Evolutionary conservation across 2,888 invertebrate genomes (phyloP).

Genomic region (Cetonia aurata): DNA sequence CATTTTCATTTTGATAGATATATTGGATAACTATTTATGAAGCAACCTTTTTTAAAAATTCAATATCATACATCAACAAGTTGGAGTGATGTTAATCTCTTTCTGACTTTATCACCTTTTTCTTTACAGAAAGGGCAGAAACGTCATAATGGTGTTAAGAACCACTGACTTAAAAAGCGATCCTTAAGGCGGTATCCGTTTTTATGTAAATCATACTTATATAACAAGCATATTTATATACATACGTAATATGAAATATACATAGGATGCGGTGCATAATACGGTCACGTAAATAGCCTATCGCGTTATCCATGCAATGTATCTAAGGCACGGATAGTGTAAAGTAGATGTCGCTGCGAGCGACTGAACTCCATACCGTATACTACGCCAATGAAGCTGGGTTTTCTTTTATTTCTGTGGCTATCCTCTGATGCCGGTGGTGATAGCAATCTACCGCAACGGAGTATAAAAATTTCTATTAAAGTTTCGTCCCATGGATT

Average conservation of each 20-base stretch:
- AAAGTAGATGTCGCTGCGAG: neutral
- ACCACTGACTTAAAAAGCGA: slow-evolving; percentile 19
- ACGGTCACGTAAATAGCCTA: slow-evolving; percentile 32
- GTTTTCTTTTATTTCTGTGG: slow-evolving; percentile 29
- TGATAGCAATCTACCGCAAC: slow-evolving; percentile 16
- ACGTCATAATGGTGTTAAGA: neutral
- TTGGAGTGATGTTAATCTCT: no score
- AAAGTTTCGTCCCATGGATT: slow-evolving; percentile 21
- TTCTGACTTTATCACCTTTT: no score
- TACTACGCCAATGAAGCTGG: slow-evolving; percentile 11
- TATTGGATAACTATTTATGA: no score
- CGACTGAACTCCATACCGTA: neutral
- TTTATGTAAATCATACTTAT: slow-evolving; percentile 37
- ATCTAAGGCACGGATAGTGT: slow-evolving; percentile 12
- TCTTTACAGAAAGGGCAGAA: no score
- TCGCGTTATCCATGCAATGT: neutral
- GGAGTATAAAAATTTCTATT: slow-evolving; percentile 24
- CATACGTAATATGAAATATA: slow-evolving; percentile 29
- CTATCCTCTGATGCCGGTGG: slow-evolving; percentile 14
- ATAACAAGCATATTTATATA: slow-evolving; percentile 32
- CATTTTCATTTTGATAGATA: no score
- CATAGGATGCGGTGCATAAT: slow-evolving; percentile 21
- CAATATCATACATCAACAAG: no score
- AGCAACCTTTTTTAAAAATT: no score
- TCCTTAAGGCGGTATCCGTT: slow-evolving; percentile 10